phyloP scores from a whole-genome alignment of 2,888 invertebrate species.

The Rhorus exstirpatorius region DNA sequence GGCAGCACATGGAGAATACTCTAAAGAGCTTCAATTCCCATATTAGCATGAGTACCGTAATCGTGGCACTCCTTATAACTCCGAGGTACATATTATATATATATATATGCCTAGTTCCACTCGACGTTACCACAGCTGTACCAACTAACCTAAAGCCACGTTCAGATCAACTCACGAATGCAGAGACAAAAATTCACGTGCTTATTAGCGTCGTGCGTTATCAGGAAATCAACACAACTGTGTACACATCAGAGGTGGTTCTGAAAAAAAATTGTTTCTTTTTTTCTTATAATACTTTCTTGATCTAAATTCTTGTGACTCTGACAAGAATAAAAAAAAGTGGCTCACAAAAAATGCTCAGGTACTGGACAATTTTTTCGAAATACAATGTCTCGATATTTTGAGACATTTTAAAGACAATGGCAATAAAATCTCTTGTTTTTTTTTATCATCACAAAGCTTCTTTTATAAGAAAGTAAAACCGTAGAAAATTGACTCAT shows the following conservation, averaged over 20 bases:
- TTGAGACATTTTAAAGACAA: no score
- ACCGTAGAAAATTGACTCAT: no score
- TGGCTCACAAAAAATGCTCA: no score
- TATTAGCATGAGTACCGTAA: conserved; percentile 61
- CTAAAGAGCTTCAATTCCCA: conserved; percentile 59
- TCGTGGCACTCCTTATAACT: conserved; percentile 55
- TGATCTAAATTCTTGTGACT: not conserved
- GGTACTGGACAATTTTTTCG: no score
- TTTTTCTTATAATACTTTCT: not conserved
- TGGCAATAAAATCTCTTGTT: no score
- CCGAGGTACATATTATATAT: conserved; percentile 11
- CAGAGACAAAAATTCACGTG: not conserved
- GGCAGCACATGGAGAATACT: conserved; percentile 34
- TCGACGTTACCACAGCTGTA: conserved; percentile 23
- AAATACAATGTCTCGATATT: no score
- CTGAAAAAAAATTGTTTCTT: no score
- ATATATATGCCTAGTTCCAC: conserved; percentile 1
- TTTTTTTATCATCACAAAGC: no score
- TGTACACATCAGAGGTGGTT: not conserved
- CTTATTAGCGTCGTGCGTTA: conserved; percentile 13
- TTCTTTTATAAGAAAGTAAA: no score
- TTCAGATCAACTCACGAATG: conserved; percentile 2
- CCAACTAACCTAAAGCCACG: conserved; percentile 6
- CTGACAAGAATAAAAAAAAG: no score
- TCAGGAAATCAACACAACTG: conserved; percentile 3